These are phyloP conservation scores for Ctenomys sociabilis DNA, from an alignment of 2,113 vertebrate species.

Conservation along the genomic window DNA sequence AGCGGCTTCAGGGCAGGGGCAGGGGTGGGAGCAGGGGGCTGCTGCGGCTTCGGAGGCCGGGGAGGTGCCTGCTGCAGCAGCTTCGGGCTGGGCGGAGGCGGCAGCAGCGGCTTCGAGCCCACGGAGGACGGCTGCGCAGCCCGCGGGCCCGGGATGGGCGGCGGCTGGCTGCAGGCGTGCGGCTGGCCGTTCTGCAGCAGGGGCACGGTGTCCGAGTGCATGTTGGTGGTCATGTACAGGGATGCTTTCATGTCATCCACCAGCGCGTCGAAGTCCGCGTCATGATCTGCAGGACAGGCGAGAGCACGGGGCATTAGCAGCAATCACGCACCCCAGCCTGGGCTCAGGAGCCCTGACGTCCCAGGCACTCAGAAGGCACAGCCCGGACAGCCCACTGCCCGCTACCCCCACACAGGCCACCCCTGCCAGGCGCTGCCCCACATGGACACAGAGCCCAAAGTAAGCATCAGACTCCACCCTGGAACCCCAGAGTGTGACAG, in stretches of 20 bases:
- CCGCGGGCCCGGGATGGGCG: too few relatives aligned
- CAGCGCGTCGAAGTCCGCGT: constrained; percentile 94
- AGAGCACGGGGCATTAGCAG: not conserved
- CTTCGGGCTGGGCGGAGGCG: not conserved
- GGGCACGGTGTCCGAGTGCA: constrained; percentile 89
- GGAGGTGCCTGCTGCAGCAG: not conserved
- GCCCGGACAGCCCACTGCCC: not conserved
- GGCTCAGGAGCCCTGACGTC: not conserved
- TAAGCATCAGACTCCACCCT: not conserved
- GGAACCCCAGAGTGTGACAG: too few relatives aligned
- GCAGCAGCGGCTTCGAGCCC: not conserved
- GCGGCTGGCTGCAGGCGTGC: constrained; percentile 80
- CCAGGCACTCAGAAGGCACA: not conserved
- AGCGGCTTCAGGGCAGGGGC: not conserved
- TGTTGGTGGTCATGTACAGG: constrained; percentile 88
- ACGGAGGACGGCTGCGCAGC: not conserved
- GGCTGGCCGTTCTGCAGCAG: constrained; percentile 93
- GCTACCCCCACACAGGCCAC: too few relatives aligned
- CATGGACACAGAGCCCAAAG: not conserved
- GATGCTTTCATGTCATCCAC: constrained; percentile 97
- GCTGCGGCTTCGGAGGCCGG: not conserved
- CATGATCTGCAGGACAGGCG: constrained; percentile 89
- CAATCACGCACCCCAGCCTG: rapidly evolving
- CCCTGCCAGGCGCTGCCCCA: not conserved
- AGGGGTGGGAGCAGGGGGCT: not conserved